Percentiles rank a stretch among this genome's conserved stretches.
Conservation (phyloP, 1,140 invertebrate species). For the Bombus polaris region DNA sequence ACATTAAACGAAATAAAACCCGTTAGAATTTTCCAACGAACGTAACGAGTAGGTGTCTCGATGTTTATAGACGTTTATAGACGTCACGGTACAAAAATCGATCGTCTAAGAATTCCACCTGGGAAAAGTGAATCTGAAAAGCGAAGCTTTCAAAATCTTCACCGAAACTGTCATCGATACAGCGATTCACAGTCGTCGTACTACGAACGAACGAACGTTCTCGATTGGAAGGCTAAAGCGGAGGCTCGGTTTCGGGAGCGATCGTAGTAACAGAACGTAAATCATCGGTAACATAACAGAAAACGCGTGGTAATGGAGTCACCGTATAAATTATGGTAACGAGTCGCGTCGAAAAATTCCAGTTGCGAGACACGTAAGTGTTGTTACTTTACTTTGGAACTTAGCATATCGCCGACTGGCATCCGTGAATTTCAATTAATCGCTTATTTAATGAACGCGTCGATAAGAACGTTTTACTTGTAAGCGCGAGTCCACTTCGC, state of each 20-base stretch:
- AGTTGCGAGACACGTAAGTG: constrained; percentile 16
- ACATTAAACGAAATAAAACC: no score
- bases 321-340: constrained; percentile 36
- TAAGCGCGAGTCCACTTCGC: neutral
- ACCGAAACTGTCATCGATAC: neutral
- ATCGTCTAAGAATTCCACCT: neutral
- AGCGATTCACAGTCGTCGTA: neutral
- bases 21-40: neutral
- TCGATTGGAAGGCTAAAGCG: neutral
- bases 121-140: neutral
- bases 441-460: neutral
- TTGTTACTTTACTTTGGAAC: neutral
- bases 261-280: constrained; percentile 1
- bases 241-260: neutral
- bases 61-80: neutral
- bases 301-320: neutral
- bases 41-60: neutral
- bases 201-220: neutral
- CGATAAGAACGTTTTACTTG: constrained; percentile 5
- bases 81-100: neutral
- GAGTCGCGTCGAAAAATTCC: constrained; percentile 9
- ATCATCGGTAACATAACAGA: constrained; percentile 40
- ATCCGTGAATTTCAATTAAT: constrained; percentile 21
- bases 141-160: neutral
- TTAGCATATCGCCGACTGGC: constrained; percentile 13